phyloP scores from a whole-genome alignment of 2,888 invertebrate species.

The Miltochrista miniata region DNA sequence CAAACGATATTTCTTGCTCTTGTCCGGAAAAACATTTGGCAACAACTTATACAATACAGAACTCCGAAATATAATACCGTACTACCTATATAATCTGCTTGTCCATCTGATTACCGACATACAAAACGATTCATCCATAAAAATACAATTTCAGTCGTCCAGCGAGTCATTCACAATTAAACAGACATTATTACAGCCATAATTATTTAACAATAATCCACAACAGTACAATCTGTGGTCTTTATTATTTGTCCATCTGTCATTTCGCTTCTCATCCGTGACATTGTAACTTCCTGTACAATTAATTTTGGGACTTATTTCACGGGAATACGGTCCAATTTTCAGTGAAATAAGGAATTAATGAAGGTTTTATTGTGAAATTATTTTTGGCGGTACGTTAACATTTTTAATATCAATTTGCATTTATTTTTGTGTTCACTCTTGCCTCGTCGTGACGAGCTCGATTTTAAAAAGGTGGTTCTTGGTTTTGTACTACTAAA shows the following conservation, averaged over 20 bases:
- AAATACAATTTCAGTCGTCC: conserved; percentile 1
- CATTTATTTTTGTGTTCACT: conserved; percentile 15
- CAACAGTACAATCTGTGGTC: conserved; percentile 20
- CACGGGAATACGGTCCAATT: conserved; percentile 2
- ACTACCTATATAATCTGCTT: not conserved
- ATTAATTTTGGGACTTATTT: conserved; percentile 9
- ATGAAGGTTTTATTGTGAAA: conserved; percentile 30
- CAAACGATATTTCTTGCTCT: too few species aligned
- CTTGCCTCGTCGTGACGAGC: not conserved
- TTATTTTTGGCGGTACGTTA: conserved; percentile 15
- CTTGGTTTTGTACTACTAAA: not conserved
- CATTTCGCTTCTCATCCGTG: conserved; percentile 20
- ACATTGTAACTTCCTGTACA: not conserved
- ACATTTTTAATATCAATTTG: conserved; percentile 25
- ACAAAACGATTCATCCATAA: conserved; percentile 7
- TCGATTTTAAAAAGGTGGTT: not conserved
- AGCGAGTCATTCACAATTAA: conserved; percentile 15
- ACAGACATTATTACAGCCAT: conserved; percentile 27
- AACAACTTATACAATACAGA: too few species aligned
- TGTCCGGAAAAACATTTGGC: too few species aligned
- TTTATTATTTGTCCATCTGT: conserved; percentile 35
- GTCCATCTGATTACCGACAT: not conserved
- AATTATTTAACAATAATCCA: conserved; percentile 34
- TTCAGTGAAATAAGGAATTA: conserved; percentile 3
- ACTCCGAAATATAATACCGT: too few species aligned